Base-by-base conservation (phyloP, 2,797 vertebrate species). In the Falco concolor region DNA sequence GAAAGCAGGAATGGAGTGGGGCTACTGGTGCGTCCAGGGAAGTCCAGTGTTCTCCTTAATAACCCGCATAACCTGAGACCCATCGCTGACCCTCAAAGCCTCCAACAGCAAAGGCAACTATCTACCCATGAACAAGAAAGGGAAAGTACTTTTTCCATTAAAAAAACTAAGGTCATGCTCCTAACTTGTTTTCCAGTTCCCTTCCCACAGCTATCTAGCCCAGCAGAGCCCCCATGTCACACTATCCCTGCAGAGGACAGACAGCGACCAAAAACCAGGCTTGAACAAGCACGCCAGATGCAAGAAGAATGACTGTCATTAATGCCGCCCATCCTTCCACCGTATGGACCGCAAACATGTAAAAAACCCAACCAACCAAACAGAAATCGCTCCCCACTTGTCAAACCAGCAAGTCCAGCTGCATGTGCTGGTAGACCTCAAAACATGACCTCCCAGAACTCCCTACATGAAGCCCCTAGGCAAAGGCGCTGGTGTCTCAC, bases 401-500 rank as follows among this genome's bases (percentile, higher is more conserved):
- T 28, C 67, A 60, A 54, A 38, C 9, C 61, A 38, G 27, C 68
- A 44, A 21, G 42, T 21, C 60, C 84, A 80, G 59, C 81, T 44
- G 32, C 57, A 22, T 17, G 17, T 49, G 16, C 27, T 72, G 67
- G 6, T 6, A 23, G 17, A 47, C 6, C 45, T 70, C 54, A 50
- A 40, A 40, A 34, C 6, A 1, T 3, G 12, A 22, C 28, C 3
- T 22, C 36, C 49, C 11, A 36, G 38, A 78, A 11, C 44, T 83
- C 1, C 42, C 42, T 44, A 44, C 16, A 1, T 2, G 22, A 20
- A 2, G 23, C 2, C 63, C 38, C 74, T 59, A 19, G 1, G 1
- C 11, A 9, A 64, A 81, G 54, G 40, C 7, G 19, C 70, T 2
- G 4, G 53, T 1, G 2, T 17, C n/a, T 36, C 32, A 6, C 36